Evolutionary conservation across 2,113 vertebrate species (phyloP).

Genomic region (Psilopsiagon aymara): DNA sequence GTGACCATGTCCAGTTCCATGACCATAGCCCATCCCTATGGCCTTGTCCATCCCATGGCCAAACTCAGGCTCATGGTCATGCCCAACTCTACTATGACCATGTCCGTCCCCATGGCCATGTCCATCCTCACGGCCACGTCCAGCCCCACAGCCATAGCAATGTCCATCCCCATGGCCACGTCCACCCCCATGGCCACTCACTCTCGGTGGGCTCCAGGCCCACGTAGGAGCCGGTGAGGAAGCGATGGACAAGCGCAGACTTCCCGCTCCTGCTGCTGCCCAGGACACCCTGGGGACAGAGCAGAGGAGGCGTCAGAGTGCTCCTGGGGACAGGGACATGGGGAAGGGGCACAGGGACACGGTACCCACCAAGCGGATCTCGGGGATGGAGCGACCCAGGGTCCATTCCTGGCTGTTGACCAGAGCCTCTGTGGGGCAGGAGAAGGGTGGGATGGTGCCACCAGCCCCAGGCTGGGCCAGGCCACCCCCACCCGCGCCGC

Average conservation of each 20-base stretch:
- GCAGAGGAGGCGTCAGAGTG: neutral
- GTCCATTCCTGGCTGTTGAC: slow-evolving; percentile 97
- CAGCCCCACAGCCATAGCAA: accelerated
- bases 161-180: accelerated
- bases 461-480: neutral
- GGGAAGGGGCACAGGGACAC: accelerated
- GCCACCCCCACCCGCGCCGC: neutral
- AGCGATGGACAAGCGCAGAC: slow-evolving; percentile 90
- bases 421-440: slow-evolving; percentile 80
- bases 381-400: slow-evolving; percentile 86
- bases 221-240: slow-evolving; percentile 91
- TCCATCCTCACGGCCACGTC: too few species aligned
- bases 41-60: neutral
- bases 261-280: slow-evolving; percentile 89
- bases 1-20: too few species aligned
- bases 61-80: neutral
- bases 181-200: slow-evolving; percentile 54
- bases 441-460: neutral
- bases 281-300: slow-evolving; percentile 83
- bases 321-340: neutral
- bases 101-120: neutral
- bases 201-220: slow-evolving; percentile 88
- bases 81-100: neutral
- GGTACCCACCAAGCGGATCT: slow-evolving; percentile 90
- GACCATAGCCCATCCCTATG: accelerated